A percentile compares a stretch with the other conserved stretches of the same genome.
Conservation (phyloP, 2,888 invertebrate genomes). For the Geophilus truncorum region DNA sequence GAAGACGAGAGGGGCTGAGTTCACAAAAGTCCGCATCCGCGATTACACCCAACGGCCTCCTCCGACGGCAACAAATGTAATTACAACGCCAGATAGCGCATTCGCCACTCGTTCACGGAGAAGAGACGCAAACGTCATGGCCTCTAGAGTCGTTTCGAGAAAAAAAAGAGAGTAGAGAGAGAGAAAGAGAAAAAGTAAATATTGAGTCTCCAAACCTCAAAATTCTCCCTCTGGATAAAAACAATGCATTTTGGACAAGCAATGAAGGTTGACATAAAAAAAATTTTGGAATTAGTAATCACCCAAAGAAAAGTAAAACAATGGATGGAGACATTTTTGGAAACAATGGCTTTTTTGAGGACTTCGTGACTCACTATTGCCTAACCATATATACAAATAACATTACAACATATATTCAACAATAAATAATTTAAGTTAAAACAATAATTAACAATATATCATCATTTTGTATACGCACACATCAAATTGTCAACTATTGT, state of each 20-base stretch:
- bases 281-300: too few relatives aligned
- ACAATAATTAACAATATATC: too few relatives aligned
- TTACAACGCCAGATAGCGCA: constrained; percentile 10
- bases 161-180: neutral
- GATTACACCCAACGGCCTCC: neutral
- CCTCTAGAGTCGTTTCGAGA: neutral
- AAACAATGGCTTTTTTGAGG: too few relatives aligned
- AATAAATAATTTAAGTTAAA: too few relatives aligned
- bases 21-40: constrained; percentile 10
- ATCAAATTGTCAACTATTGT: too few relatives aligned
- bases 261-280: too few relatives aligned
- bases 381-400: too few relatives aligned
- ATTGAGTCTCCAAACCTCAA: neutral
- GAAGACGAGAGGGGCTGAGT: neutral
- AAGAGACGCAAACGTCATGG: neutral
- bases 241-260: neutral
- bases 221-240: neutral
- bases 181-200: neutral
- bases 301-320: too few relatives aligned
- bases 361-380: too few relatives aligned
- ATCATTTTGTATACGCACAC: too few relatives aligned
- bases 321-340: too few relatives aligned
- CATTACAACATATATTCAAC: too few relatives aligned
- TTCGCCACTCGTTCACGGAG: neutral
- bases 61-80: constrained; percentile 1